Base-by-base conservation (phyloP, 2,113 vertebrate species). In the Zosterops lateralis region DNA sequence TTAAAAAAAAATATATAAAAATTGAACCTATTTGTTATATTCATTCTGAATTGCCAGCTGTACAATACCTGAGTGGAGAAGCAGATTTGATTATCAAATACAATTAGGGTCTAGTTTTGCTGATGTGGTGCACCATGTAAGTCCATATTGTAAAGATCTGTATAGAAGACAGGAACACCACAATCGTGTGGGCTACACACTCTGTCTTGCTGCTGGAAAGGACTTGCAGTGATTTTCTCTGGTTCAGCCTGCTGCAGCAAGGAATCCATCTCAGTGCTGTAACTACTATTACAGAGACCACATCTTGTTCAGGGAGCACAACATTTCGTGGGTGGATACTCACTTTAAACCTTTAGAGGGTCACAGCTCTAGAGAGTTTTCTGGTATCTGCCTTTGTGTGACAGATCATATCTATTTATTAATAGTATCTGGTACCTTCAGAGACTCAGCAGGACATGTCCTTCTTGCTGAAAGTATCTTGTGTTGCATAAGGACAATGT, bases 31-130 rank as follows among this genome's bases (percentile, higher is more conserved):
- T 96, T 85, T 85, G 58, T 93, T 91, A 65, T 14, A 66, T 60
- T 79, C 54, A 47, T 62, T 95, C 50, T 71, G 66, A 92, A 82
- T 79, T 93, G 50, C 71, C 58, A 89, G 38, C 62, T 92, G 38
- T 72, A 83, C 21, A 60, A 31, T 62, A 92, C 64, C 81, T 60
- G 64, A 92, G 60, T 44, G 12, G 75, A 74, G 29, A 60, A 60
- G 47, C 48, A 89, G 67, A 91, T 91, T 73, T 95, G 64, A 95
- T 92, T 91, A 93, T 76, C 56, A 91, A 90, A 91, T 62, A 60
- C 56, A 85, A 76, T 91, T 85, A 93, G 86, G 66, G 53, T 31
- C 74, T 78, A 42, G 12, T 93, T 90, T 80, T 85, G 58, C 60
- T 3, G 0, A 25, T 14, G 47, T 90, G 76, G 66, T 92, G 66